phyloP scores from a whole-genome alignment of 2,113 vertebrate species.

The Garra rufa region DNA sequence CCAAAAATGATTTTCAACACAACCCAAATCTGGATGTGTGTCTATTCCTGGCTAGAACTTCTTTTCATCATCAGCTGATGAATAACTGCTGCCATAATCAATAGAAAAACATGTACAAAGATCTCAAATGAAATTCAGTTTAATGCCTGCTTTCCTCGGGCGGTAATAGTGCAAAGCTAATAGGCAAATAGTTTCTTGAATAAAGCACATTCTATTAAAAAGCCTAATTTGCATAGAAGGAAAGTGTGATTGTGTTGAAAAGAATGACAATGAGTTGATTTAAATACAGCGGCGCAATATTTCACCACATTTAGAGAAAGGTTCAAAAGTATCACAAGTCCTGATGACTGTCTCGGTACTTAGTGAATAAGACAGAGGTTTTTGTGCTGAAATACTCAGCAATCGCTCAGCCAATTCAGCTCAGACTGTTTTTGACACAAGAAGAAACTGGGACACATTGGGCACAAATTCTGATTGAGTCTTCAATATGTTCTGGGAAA shows the following conservation, averaged over 20 bases:
- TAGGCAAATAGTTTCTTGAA: conserved; percentile 7
- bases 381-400: not conserved
- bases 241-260: not conserved
- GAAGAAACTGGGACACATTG: conserved; percentile 25
- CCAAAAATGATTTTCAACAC: not conserved
- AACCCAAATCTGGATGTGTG: not conserved
- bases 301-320: not conserved
- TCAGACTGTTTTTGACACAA: not conserved
- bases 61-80: not conserved
- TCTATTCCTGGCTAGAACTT: not conserved
- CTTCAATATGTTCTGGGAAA: not conserved
- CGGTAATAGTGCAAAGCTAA: not conserved
- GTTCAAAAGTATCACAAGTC: not conserved
- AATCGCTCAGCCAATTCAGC: not conserved
- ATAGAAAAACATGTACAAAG: conserved; percentile 4
- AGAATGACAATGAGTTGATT: conserved; percentile 23
- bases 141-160: not conserved
- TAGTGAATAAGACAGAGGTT: not conserved
- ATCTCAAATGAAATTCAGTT: not conserved
- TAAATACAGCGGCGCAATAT: not conserved
- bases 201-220: conserved; percentile 29
- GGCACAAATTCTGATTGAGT: conserved; percentile 14
- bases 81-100: not conserved
- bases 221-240: conserved; percentile 1
- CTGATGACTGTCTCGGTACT: not conserved